phyloP scores from a whole-genome alignment of 2,888 invertebrate genomes.

The Teleiodes luculella region DNA sequence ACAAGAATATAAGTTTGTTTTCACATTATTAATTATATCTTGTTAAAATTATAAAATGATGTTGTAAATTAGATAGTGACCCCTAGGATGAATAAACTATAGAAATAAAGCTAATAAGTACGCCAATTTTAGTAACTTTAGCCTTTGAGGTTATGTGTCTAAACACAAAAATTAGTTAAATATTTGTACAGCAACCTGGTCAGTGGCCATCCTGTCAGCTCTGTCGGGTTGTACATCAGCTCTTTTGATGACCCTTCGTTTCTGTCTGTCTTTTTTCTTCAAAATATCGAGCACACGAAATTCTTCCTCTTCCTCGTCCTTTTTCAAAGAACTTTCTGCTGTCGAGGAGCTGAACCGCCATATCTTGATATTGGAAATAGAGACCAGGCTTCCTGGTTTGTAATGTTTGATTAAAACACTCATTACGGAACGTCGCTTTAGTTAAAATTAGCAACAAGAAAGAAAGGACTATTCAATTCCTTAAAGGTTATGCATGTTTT shows the following conservation, averaged over 20 bases:
- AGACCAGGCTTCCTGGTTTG: slow-evolving; percentile 39
- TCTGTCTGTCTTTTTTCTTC: slow-evolving; percentile 51
- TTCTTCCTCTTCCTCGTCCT: slow-evolving; percentile 58
- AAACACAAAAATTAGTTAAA: background rate
- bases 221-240: slow-evolving; percentile 65
- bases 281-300: slow-evolving; percentile 75
- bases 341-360: slow-evolving; percentile 64
- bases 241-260: slow-evolving; percentile 41
- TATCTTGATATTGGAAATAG: slow-evolving; percentile 46
- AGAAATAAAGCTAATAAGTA: too few relatives aligned
- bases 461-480: too few relatives aligned
- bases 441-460: too few relatives aligned
- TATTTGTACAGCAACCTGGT: slow-evolving; percentile 48
- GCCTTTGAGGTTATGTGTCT: background rate
- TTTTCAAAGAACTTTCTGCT: slow-evolving; percentile 45
- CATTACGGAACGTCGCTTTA: slow-evolving; percentile 42
- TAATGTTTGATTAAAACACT: slow-evolving; percentile 59
- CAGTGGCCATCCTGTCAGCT: slow-evolving; percentile 60
- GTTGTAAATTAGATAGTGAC: too few relatives aligned
- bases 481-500: too few relatives aligned
- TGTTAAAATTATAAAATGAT: too few relatives aligned
- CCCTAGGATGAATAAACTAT: too few relatives aligned
- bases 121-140: too few relatives aligned
- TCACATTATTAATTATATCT: too few relatives aligned
- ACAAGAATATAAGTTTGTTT: too few relatives aligned